phyloP scores from a whole-genome alignment of 1,140 invertebrate species.

The Caerostris darwini region DNA sequence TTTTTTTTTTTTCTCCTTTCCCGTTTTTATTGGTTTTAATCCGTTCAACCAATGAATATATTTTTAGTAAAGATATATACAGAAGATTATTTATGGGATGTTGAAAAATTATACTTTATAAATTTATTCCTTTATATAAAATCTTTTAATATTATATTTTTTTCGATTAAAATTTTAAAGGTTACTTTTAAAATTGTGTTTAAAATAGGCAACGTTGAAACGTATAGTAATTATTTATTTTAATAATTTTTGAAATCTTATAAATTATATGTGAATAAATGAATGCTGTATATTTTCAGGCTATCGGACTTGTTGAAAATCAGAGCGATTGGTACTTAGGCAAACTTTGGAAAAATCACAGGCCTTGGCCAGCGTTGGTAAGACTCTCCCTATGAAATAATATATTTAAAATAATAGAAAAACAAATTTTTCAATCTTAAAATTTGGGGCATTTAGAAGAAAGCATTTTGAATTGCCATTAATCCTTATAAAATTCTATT shows the following conservation, averaged over 20 bases:
- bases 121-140: not conserved
- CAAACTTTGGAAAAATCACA: slow-evolving; percentile 88
- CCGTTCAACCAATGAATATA: not conserved
- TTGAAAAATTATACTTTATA: not conserved
- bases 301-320: slow-evolving; percentile 94
- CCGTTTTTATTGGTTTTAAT: not conserved
- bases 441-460: too few species aligned
- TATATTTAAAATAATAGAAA: too few species aligned
- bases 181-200: not conserved
- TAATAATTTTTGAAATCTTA: too few species aligned
- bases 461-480: too few species aligned
- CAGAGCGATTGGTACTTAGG: slow-evolving; percentile 96
- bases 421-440: too few species aligned
- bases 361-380: slow-evolving; percentile 93
- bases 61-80: not conserved
- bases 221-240: not conserved
- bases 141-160: not conserved
- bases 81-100: not conserved
- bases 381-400: slow-evolving; percentile 47
- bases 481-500: too few species aligned
- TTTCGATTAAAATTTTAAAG: not conserved
- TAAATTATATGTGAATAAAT: not conserved
- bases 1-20: not conserved
- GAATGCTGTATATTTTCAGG: slow-evolving; percentile 82
- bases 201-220: not conserved